Percentiles rank a stretch among this genome's conserved stretches.
phyloP scores from a whole-genome alignment of 2,113 vertebrate genomes.

The Upupa epops region DNA sequence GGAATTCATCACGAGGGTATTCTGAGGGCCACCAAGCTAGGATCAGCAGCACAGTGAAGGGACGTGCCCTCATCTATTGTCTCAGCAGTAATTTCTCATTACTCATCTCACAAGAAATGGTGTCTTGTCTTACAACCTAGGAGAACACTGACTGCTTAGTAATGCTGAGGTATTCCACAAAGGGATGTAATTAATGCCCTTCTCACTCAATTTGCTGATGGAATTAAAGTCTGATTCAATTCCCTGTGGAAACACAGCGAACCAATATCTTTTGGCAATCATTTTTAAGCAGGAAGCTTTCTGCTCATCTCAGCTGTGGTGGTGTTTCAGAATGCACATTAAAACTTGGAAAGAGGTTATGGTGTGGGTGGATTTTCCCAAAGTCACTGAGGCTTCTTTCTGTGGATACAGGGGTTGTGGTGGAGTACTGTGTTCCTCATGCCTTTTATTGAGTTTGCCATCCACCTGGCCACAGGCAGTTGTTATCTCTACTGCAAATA shows the following conservation, averaged over 20 bases:
- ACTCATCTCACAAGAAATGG: constrained; percentile 1
- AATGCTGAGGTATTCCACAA: constrained; percentile 20
- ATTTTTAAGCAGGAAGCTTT: constrained; percentile 60
- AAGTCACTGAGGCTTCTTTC: constrained; percentile 9
- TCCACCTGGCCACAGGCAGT: not conserved
- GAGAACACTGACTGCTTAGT: not conserved
- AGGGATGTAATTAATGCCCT: constrained; percentile 61
- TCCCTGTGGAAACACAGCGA: constrained; percentile 2
- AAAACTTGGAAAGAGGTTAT: constrained; percentile 33
- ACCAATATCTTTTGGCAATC: constrained; percentile 31
- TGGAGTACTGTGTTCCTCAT: not conserved
- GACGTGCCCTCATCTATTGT: not conserved
- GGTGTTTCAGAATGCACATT: constrained; percentile 45
- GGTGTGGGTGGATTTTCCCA: constrained; percentile 8
- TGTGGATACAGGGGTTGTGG: not conserved
- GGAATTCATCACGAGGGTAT: constrained; percentile 22
- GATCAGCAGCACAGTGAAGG: not conserved
- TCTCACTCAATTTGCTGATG: constrained; percentile 55
- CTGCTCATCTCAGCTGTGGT: constrained; percentile 58
- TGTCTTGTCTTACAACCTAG: constrained; percentile 5
- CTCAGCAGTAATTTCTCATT: constrained; percentile 10
- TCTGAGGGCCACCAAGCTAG: not conserved
- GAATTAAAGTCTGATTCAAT: constrained; percentile 54
- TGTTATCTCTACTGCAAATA: not conserved
- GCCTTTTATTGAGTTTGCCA: not conserved